phyloP scores from a whole-genome alignment of 2,888 invertebrate species.

The Megamerina dolium region DNA sequence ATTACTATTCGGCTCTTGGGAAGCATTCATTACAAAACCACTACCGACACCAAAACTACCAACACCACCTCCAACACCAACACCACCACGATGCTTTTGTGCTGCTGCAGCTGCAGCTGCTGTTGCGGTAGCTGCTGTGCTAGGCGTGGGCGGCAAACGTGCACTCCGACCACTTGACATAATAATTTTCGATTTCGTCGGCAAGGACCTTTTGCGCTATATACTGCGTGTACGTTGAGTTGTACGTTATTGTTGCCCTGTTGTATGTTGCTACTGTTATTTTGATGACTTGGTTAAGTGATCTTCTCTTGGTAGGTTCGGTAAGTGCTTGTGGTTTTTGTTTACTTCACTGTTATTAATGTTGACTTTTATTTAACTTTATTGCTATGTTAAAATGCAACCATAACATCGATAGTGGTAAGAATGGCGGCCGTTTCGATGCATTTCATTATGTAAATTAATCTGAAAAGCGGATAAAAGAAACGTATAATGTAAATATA shows the following conservation, averaged over 20 bases:
- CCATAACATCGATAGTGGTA: background rate
- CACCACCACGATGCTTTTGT: slow-evolving; percentile 24
- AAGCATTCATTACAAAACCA: slow-evolving; percentile 4
- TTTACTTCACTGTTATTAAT: background rate
- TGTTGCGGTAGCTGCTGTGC: slow-evolving; percentile 27
- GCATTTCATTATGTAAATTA: slow-evolving; percentile 1
- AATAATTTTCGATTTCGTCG: slow-evolving; percentile 20
- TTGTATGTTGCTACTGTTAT: too few relatives aligned
- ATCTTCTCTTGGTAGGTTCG: too few relatives aligned
- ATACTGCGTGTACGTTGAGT: background rate
- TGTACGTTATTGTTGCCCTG: background rate
- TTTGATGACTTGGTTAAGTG: too few relatives aligned
- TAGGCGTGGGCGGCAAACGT: slow-evolving; percentile 45
- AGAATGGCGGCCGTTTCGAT: too few relatives aligned
- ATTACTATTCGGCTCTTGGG: slow-evolving; percentile 35
- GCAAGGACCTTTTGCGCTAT: too few relatives aligned
- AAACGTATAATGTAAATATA: too few relatives aligned
- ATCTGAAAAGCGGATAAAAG: slow-evolving; percentile 7
- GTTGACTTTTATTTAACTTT: slow-evolving; percentile 5
- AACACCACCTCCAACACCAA: too few relatives aligned
- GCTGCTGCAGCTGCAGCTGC: slow-evolving; percentile 5
- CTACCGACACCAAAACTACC: too few relatives aligned
- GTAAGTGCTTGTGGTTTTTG: too few relatives aligned
- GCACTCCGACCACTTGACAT: slow-evolving; percentile 49
- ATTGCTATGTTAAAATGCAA: slow-evolving; percentile 2